Evolutionary conservation across 2,888 invertebrate genomes (phyloP).

Genomic region (Myopa tessellatipennis): DNA sequence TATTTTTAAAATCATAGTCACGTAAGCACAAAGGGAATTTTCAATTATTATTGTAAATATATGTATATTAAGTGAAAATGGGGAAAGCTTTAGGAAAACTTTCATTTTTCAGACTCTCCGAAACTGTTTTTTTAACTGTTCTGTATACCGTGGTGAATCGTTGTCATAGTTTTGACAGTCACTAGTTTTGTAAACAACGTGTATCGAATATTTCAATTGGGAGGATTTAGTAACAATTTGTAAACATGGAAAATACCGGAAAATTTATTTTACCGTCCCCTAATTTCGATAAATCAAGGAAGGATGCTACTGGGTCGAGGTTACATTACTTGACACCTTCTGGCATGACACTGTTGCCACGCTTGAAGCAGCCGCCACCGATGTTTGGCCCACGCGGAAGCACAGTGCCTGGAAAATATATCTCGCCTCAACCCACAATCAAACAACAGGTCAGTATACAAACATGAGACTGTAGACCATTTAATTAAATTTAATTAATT

Average conservation of each 20-base stretch:
- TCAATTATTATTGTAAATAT: too few relatives aligned
- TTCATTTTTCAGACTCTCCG: too few relatives aligned
- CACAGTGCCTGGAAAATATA: conserved; percentile 62
- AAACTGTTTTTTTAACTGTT: too few relatives aligned
- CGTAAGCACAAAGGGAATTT: too few relatives aligned
- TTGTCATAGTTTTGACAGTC: not conserved
- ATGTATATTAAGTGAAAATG: too few relatives aligned
- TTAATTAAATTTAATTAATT: not conserved
- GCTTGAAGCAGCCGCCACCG: conserved; percentile 64
- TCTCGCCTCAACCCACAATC: conserved; percentile 38
- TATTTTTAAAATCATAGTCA: too few relatives aligned
- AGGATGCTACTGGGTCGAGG: conserved; percentile 41
- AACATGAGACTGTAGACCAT: not conserved
- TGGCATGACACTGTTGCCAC: conserved; percentile 64
- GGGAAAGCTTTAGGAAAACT: too few relatives aligned
- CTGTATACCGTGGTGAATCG: conserved; percentile 8
- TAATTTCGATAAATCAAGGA: conserved; percentile 54
- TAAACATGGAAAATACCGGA: conserved; percentile 54
- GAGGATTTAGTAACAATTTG: not conserved
- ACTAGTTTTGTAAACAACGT: not conserved
- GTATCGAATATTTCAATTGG: not conserved
- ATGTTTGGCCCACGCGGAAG: conserved; percentile 66
- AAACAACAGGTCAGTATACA: not conserved
- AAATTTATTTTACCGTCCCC: conserved; percentile 62
- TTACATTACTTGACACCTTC: conserved; percentile 61